Percentiles rank a stretch among this genome's conserved stretches.
phyloP scores from a whole-genome alignment of 2,113 vertebrate species.

The Psephotus haematonotus region DNA sequence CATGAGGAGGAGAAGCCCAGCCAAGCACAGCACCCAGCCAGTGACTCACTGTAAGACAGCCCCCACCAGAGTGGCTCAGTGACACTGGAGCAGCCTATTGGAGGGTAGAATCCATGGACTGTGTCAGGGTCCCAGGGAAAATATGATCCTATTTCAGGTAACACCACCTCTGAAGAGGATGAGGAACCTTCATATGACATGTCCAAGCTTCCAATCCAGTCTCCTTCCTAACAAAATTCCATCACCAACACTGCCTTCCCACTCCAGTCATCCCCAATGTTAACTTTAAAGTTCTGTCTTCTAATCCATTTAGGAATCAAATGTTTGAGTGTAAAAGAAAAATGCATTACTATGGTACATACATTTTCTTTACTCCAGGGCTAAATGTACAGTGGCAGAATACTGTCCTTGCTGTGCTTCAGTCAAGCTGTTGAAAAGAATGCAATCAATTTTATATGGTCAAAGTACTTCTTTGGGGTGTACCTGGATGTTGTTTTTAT shows the following conservation, averaged over 20 bases:
- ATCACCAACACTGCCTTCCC: not conserved
- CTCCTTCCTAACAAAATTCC: not conserved
- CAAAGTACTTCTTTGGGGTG: not conserved
- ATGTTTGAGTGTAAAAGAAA: not conserved
- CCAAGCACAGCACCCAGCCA: not conserved
- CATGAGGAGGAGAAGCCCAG: not conserved
- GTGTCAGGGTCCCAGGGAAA: not conserved
- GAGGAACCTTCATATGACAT: not conserved
- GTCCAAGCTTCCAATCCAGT: not conserved
- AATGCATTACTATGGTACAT: not conserved
- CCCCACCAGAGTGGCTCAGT: fast-evolving
- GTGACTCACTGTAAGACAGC: not conserved
- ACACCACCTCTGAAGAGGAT: not conserved
- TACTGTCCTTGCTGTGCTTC: not conserved
- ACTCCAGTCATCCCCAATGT: not conserved
- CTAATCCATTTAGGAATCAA: not conserved
- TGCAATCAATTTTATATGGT: not conserved
- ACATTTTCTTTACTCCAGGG: not conserved
- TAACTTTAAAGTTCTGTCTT: not conserved
- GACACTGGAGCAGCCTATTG: not conserved
- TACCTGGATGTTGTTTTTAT: not conserved
- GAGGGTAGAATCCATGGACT: not conserved
- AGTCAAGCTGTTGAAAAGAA: not conserved
- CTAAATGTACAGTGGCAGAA: not conserved
- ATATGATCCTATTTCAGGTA: not conserved